Conservation (phyloP, 35 echinoderm and acorn worm genomes). For the Heliocidaris tuberculata region DNA sequence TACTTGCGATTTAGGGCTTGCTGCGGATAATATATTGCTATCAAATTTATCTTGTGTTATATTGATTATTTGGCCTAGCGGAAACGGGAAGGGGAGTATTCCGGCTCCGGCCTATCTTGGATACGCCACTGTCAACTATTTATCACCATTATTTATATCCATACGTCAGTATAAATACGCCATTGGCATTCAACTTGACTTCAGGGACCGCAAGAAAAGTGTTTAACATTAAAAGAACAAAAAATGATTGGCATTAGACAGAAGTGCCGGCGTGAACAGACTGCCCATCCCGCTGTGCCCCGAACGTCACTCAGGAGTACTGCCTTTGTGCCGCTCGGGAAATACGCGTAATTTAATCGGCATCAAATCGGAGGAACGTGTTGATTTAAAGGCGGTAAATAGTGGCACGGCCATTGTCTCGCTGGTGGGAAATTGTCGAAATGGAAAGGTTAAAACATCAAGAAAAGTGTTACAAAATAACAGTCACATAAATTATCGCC, state of each 20-base stretch:
- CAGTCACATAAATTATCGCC: conserved; percentile 10
- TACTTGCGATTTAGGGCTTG: no score
- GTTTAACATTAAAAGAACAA: background rate
- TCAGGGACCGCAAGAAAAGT: background rate
- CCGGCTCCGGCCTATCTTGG: background rate
- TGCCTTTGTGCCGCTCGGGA: background rate
- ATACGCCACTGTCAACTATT: background rate
- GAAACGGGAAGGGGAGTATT: background rate
- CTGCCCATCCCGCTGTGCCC: background rate
- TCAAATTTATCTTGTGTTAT: background rate
- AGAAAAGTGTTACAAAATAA: conserved; percentile 23
- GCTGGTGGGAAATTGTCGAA: conserved; percentile 30
- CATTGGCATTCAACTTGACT: background rate
- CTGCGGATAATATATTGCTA: background rate
- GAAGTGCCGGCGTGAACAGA: background rate
- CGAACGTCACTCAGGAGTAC: conserved; percentile 6
- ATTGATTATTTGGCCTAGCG: background rate
- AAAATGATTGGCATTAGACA: background rate
- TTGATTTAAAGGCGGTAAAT: conserved; percentile 11
- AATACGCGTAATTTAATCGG: background rate
- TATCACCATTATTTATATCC: background rate
- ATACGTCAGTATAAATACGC: background rate
- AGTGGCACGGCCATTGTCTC: background rate
- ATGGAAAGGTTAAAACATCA: conserved; percentile 37
- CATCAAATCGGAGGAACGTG: background rate